Conservation (phyloP, 2,888 invertebrate genomes). For the Xestobium rufovillosum region DNA sequence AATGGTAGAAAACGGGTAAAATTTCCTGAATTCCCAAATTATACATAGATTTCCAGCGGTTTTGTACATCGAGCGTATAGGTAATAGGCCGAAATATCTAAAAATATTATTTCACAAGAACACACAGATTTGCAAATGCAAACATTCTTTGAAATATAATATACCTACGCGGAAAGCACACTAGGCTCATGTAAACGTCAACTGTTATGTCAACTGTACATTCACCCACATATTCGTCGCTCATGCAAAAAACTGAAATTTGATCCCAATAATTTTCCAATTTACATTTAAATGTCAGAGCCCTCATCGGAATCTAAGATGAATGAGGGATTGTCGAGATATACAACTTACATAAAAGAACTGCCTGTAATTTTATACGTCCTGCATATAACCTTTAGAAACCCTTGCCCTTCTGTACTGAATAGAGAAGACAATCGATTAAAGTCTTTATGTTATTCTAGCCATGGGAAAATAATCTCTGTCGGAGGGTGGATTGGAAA, state of each 20-base stretch:
- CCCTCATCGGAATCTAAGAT: constrained; percentile 3
- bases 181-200: too few species aligned
- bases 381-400: constrained; percentile 2
- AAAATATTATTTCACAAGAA: too few species aligned
- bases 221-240: background rate
- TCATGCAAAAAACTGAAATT: constrained; percentile 1
- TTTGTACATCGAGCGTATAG: too few species aligned
- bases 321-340: background rate
- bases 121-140: too few species aligned
- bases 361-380: background rate
- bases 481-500: constrained; percentile 1
- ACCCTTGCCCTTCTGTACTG: constrained; percentile 3
- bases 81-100: too few species aligned
- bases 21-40: too few species aligned
- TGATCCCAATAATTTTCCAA: background rate
- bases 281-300: background rate
- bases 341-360: too few species aligned
- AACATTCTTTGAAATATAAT: too few species aligned
- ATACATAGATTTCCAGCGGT: too few species aligned
- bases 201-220: too few species aligned
- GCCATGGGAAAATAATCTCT: constrained; percentile 16
- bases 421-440: constrained; percentile 11
- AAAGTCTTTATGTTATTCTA: constrained; percentile 11
- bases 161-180: too few species aligned
- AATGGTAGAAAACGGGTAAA: too few species aligned